These are phyloP conservation scores for Eptesicus fuscus DNA, from an alignment of 2,113 vertebrate genomes.

Conservation along the genomic window DNA sequence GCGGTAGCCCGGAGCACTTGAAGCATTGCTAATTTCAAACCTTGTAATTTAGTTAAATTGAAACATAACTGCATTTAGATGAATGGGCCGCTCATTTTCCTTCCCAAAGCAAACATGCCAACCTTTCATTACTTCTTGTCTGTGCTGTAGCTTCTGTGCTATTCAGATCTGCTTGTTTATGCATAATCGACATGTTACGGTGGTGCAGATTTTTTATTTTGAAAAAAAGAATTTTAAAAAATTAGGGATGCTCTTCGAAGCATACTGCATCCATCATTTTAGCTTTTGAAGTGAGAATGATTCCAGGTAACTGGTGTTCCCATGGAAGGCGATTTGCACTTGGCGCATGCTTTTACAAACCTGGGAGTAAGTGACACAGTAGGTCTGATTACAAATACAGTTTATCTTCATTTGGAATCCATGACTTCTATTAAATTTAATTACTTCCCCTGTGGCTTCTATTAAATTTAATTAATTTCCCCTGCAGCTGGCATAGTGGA, in stretches of 20 bases:
- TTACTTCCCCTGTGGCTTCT: slow-evolving; percentile 61
- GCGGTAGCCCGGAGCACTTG: slow-evolving; percentile 55
- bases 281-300: not conserved
- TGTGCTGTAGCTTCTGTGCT: slow-evolving; percentile 39
- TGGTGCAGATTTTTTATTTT: not conserved
- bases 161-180: slow-evolving; percentile 56
- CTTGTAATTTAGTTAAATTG: slow-evolving; percentile 77
- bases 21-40: slow-evolving; percentile 76
- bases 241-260: not conserved
- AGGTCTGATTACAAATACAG: slow-evolving; percentile 68
- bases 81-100: slow-evolving; percentile 70
- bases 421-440: slow-evolving; percentile 71
- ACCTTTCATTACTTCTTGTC: slow-evolving; percentile 72
- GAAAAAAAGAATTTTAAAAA: not conserved
- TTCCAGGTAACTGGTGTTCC: not conserved
- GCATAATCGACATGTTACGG: not conserved
- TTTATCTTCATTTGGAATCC: slow-evolving; percentile 75
- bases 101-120: slow-evolving; percentile 71
- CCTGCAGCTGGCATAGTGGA: slow-evolving; percentile 69
- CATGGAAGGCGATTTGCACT: not conserved
- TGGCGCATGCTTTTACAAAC: slow-evolving; percentile 26
- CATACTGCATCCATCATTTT: not conserved
- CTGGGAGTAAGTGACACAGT: slow-evolving; percentile 61
- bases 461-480: slow-evolving; percentile 73
- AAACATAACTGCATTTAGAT: slow-evolving; percentile 77